Evolutionary conservation across 2,797 vertebrate genomes (phyloP).

Genomic region (Lates japonicus): DNA sequence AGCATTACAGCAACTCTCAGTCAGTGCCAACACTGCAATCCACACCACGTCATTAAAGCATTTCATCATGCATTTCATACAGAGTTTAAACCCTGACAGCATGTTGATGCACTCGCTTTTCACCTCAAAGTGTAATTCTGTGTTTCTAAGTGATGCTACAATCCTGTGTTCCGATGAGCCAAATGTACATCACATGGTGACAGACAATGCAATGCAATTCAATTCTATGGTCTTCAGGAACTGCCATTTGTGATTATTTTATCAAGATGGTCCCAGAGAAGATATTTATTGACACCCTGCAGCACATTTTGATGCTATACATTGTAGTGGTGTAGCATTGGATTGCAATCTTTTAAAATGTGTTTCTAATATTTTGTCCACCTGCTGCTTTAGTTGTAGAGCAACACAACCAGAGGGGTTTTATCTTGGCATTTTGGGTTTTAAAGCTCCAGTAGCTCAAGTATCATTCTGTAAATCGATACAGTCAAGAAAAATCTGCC

Average conservation of each 20-base stretch:
- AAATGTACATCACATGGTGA: neutral
- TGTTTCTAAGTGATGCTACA: conserved; percentile 2
- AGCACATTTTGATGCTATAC: neutral
- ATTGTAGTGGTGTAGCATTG: neutral
- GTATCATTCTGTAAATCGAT: neutral
- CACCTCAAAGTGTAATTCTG: neutral
- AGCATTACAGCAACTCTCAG: conserved; percentile 17
- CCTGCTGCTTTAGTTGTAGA: neutral
- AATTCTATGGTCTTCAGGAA: neutral
- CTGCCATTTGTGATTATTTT: neutral
- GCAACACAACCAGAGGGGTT: neutral
- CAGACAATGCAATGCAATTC: neutral
- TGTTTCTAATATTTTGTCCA: neutral
- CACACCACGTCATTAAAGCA: neutral
- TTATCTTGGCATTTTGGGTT: neutral
- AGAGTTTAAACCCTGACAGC: neutral
- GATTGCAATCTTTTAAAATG: neutral
- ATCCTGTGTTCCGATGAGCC: neutral
- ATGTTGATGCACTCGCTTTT: neutral
- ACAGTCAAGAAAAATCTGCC: neutral
- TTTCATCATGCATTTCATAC: neutral
- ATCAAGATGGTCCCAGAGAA: neutral
- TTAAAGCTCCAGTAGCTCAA: too few species aligned
- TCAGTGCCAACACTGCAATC: conserved; percentile 1
- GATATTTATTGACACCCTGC: neutral